Evolutionary conservation across 2,113 vertebrate genomes (phyloP).

Genomic region (Syngnathus scovelli): DNA sequence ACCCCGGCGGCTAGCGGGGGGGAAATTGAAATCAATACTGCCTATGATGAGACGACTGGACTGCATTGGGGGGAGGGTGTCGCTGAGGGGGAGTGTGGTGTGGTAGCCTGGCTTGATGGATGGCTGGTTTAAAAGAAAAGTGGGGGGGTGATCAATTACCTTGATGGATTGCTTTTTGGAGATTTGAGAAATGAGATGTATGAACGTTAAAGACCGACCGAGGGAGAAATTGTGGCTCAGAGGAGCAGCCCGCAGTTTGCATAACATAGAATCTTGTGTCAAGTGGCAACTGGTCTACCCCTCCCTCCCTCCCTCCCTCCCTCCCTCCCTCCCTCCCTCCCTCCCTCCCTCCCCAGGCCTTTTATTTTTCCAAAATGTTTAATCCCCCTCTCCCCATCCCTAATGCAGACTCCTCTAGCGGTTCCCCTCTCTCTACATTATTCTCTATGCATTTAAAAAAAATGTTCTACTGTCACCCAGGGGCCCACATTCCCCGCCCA

Average conservation of each 20-base stretch:
- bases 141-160: conserved; percentile 59
- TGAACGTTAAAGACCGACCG: conserved; percentile 35
- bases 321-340: too few species aligned
- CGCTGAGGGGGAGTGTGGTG: neutral
- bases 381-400: conserved; percentile 45
- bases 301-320: conserved; percentile 38
- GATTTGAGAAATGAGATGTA: conserved; percentile 43
- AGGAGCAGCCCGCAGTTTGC: conserved; percentile 26
- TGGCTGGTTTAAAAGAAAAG: conserved; percentile 38
- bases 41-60: conserved; percentile 55
- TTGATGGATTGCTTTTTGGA: conserved; percentile 59
- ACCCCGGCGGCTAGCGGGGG: conserved; percentile 42
- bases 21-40: conserved; percentile 65
- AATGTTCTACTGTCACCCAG: conserved; percentile 48
- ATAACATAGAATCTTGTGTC: conserved; percentile 43
- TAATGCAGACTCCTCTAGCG: conserved; percentile 36
- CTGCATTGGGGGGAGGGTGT: conserved; percentile 27
- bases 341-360: conserved; percentile 33
- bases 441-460: conserved; percentile 69
- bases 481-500: conserved; percentile 62
- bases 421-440: conserved; percentile 53
- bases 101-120: conserved; percentile 34
- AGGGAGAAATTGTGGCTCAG: neutral
- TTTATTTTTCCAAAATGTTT: conserved; percentile 66
- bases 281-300: conserved; percentile 57